These are phyloP conservation scores for Apodemus sylvaticus DNA, from an alignment of 2,113 vertebrate species.

Conservation along the genomic window DNA sequence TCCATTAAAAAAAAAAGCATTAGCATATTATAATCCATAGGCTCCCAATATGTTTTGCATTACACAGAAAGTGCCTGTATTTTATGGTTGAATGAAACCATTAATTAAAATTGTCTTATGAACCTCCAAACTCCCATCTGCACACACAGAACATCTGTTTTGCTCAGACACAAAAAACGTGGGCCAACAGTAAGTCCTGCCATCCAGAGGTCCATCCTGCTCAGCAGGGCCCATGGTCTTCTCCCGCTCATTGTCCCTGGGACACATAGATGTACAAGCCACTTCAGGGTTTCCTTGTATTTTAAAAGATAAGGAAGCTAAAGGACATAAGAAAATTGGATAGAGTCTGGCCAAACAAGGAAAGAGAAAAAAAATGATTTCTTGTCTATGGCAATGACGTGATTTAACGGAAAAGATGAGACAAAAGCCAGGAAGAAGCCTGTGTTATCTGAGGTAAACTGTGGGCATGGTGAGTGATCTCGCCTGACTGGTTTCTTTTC, in stretches of 20 bases:
- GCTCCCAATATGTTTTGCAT: not conserved
- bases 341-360: not conserved
- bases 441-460: not conserved
- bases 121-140: not conserved
- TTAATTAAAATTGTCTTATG: slow-evolving; percentile 66
- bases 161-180: not conserved
- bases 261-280: not conserved
- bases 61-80: slow-evolving; percentile 43
- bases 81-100: slow-evolving; percentile 45
- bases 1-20: slow-evolving; percentile 32
- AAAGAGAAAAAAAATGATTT: not conserved
- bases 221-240: not conserved
- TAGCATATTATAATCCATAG: slow-evolving; percentile 34
- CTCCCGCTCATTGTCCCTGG: not conserved
- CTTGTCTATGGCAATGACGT: not conserved
- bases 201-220: not conserved
- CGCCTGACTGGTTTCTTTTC: not conserved
- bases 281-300: not conserved
- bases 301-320: not conserved
- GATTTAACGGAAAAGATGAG: not conserved
- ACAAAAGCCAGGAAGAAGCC: not conserved
- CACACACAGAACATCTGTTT: slow-evolving; percentile 48
- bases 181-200: not conserved
- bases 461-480: no score
- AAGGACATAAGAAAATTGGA: not conserved